These are phyloP conservation scores for Acrobasis suavella DNA, from an alignment of 2,888 invertebrate species.

Conservation along the genomic window DNA sequence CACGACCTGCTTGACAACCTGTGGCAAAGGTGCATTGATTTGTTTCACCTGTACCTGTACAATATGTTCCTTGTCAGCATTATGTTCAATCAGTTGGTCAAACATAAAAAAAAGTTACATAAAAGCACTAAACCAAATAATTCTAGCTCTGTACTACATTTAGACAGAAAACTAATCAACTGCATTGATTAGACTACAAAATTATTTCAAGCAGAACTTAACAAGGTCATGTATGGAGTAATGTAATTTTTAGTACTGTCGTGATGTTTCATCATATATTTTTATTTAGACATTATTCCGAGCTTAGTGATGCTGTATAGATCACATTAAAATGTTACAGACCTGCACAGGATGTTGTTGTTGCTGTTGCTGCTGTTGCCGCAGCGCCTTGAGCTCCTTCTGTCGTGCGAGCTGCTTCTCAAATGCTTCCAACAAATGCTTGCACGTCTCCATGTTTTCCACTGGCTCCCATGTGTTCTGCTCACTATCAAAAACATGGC, in stretches of 20 bases:
- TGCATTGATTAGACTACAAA: no score
- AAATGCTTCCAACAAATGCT: constrained; percentile 89
- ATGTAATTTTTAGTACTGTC: no score
- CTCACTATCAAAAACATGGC: constrained; percentile 71
- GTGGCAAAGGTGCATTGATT: constrained; percentile 64
- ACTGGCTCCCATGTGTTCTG: constrained; percentile 94
- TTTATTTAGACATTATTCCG: no score
- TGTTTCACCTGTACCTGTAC: constrained; percentile 46
- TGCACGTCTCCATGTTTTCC: constrained; percentile 88
- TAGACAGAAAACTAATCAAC: no score
- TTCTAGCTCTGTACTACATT: no score
- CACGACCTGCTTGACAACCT: constrained; percentile 63
- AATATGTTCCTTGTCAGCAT: constrained; percentile 4
- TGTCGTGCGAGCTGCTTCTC: constrained; percentile 90
- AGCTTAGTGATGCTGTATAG: no score
- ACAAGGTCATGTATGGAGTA: no score
- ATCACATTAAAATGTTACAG: not conserved
- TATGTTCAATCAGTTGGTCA: not conserved
- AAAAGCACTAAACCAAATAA: no score
- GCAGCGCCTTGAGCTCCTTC: constrained; percentile 86
- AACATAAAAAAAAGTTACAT: no score
- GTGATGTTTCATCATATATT: no score
- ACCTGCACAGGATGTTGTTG: constrained; percentile 72
- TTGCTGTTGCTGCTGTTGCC: constrained; percentile 64
- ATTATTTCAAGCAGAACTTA: no score